phyloP scores from a whole-genome alignment of 1,140 invertebrate genomes.

The Ruditapes philippinarum region DNA sequence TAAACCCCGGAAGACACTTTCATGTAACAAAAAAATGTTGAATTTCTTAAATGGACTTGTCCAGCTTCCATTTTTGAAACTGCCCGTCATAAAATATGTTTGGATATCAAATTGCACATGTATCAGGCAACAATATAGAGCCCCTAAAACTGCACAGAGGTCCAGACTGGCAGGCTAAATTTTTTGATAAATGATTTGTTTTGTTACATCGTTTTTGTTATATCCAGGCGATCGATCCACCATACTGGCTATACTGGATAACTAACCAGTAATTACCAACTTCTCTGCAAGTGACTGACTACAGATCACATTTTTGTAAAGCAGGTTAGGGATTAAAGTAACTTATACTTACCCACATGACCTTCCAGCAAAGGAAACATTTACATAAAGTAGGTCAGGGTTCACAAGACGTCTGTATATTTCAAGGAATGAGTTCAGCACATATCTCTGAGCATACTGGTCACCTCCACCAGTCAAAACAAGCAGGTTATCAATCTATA shows the following conservation, averaged over 20 bases:
- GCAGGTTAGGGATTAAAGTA: neutral
- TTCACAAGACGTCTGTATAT: conserved; percentile 84
- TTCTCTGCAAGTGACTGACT: neutral
- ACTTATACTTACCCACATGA: conserved; percentile 73
- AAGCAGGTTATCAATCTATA: conserved; percentile 84
- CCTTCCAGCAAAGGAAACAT: conserved; percentile 78
- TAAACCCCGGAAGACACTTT: too few species aligned
- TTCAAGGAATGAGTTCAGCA: conserved; percentile 79
- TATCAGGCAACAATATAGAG: too few species aligned
- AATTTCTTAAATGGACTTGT: too few species aligned
- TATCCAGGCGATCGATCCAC: neutral
- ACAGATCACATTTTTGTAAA: neutral
- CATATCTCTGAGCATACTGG: conserved; percentile 48
- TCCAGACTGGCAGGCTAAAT: too few species aligned
- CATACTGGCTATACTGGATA: neutral
- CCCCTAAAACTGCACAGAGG: too few species aligned
- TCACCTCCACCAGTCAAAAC: conserved; percentile 74
- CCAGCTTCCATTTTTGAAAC: too few species aligned
- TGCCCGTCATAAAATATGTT: too few species aligned
- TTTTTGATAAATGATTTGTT: neutral
- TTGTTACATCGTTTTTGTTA: neutral
- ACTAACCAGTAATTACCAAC: neutral
- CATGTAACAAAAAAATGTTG: too few species aligned
- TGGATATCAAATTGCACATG: too few species aligned
- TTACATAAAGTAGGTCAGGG: conserved; percentile 84